Conservation (phyloP, 1,140 invertebrate species). For the Hesperophylax magnus region DNA sequence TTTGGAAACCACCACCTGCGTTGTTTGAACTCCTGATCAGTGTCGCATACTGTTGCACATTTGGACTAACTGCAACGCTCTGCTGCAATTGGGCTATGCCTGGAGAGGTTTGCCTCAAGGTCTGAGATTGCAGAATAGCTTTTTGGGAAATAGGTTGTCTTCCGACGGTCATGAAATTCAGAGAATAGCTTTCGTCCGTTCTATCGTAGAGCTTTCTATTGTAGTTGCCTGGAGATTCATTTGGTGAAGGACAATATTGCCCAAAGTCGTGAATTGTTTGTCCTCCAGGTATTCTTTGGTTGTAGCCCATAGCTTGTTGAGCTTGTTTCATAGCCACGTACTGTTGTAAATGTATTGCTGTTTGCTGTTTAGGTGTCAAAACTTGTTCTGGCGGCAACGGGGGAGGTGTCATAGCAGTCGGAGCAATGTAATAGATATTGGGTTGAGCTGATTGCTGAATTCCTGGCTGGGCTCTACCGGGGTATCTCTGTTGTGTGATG, state of each 20-base stretch:
- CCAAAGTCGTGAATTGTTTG: slow-evolving; percentile 51
- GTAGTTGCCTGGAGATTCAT: slow-evolving; percentile 45
- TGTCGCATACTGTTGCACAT: slow-evolving; percentile 67
- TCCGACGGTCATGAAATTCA: slow-evolving; percentile 51
- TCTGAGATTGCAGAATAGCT: slow-evolving; percentile 34
- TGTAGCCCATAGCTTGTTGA: slow-evolving; percentile 67
- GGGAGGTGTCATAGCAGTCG: slow-evolving; percentile 59
- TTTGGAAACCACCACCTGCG: slow-evolving; percentile 45
- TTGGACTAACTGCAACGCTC: slow-evolving; percentile 63
- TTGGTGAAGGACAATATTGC: slow-evolving; percentile 47
- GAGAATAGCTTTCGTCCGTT: slow-evolving; percentile 48
- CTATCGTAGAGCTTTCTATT: slow-evolving; percentile 53
- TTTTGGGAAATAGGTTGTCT: slow-evolving; percentile 47
- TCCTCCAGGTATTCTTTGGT: slow-evolving; percentile 62
- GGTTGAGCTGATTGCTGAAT: slow-evolving; percentile 57
- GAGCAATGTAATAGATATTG: slow-evolving; percentile 66
- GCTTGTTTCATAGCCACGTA: slow-evolving; percentile 71
- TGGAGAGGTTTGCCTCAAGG: slow-evolving; percentile 46
- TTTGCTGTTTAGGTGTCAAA: slow-evolving; percentile 67
- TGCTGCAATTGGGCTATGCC: slow-evolving; percentile 61
- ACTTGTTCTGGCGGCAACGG: slow-evolving; percentile 59
- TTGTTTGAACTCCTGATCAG: slow-evolving; percentile 65
- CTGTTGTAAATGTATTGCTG: slow-evolving; percentile 67
- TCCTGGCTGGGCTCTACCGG: slow-evolving; percentile 50
- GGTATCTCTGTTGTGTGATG: slow-evolving; percentile 58